Conservation (phyloP, 2,113 vertebrate genomes). For the Callipepla californica region DNA sequence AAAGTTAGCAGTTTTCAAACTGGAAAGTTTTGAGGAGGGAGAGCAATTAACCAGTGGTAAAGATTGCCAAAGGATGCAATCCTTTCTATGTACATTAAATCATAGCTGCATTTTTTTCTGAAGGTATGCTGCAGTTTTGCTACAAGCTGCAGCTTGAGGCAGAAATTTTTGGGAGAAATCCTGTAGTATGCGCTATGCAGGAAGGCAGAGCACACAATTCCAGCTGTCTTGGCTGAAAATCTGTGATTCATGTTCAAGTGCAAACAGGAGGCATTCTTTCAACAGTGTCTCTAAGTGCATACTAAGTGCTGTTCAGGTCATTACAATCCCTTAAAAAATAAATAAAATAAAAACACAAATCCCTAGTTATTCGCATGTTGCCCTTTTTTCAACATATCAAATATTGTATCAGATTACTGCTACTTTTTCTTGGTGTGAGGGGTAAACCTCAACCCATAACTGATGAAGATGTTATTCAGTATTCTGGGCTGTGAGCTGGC, state of each 20-base stretch:
- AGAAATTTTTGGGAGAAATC: background rate
- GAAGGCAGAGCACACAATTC: background rate
- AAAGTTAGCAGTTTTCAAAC: background rate
- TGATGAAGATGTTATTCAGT: background rate
- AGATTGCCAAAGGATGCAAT: background rate
- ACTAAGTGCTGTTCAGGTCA: background rate
- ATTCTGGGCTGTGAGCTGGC: background rate
- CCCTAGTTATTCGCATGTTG: background rate
- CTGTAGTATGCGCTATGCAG: rapidly evolving
- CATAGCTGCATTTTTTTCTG: conserved; percentile 13
- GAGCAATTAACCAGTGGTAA: background rate
- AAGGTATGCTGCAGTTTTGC: background rate
- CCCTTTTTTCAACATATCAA: background rate
- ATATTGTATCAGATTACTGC: background rate
- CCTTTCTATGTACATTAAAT: background rate
- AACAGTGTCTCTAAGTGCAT: background rate
- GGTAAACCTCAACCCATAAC: background rate
- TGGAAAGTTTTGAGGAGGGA: background rate
- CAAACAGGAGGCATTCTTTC: background rate
- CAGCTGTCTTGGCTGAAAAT: background rate
- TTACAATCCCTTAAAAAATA: background rate
- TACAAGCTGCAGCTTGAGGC: background rate
- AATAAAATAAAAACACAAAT: background rate
- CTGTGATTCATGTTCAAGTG: background rate
- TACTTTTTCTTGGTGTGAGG: background rate